These are phyloP conservation scores for Clytia hemisphaerica DNA, from an alignment of 30 jellyfish, hydroid and myxozoan genomes.

Conservation along the genomic window DNA sequence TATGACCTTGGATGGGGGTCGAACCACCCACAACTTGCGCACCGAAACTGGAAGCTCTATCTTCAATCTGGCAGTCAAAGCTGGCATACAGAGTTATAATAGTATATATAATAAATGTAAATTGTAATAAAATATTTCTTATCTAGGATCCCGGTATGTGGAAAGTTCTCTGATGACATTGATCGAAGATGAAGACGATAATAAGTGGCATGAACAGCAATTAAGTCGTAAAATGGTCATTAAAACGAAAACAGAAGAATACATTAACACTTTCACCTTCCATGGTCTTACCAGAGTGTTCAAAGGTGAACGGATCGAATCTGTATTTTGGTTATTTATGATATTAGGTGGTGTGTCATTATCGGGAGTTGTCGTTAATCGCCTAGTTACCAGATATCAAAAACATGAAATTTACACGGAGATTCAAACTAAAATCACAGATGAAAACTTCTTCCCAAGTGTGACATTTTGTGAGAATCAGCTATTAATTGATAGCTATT, in stretches of 20 bases:
- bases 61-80: too few species aligned
- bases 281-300: constrained; percentile 8
- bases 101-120: too few species aligned
- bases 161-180: too few species aligned
- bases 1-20: too few species aligned
- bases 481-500: neutral
- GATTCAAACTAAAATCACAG: constrained; percentile 10
- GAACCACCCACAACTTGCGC: too few species aligned
- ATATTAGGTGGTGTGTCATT: neutral
- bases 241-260: constrained; percentile 3
- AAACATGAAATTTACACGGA: constrained; percentile 11
- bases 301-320: neutral
- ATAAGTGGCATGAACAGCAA: too few species aligned
- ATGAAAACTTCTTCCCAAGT: constrained; percentile 11
- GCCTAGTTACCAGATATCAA: neutral
- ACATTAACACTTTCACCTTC: neutral
- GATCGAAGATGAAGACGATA: too few species aligned
- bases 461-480: constrained; percentile 16
- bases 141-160: too few species aligned
- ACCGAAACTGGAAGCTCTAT: too few species aligned
- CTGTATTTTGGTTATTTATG: constrained; percentile 7
- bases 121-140: too few species aligned
- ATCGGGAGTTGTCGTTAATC: neutral
- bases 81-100: too few species aligned
- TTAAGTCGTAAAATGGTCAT: constrained; percentile 2